Conservation (phyloP, 1,140 invertebrate genomes). For the Pogonus chalceus region DNA sequence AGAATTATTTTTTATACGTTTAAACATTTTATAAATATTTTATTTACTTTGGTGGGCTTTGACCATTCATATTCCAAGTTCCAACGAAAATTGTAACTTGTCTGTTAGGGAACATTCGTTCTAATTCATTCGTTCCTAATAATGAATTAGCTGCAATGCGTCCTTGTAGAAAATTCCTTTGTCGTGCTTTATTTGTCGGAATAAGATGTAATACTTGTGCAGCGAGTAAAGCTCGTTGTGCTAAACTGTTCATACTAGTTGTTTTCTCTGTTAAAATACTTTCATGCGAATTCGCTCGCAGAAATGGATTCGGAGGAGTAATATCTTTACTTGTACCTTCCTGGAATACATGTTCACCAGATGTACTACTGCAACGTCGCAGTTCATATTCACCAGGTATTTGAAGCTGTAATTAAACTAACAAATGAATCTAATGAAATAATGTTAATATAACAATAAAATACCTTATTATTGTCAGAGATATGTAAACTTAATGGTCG, state of each 20-base stretch:
- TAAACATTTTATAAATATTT: not conserved
- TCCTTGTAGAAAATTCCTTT: constrained; percentile 72
- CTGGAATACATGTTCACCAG: not conserved
- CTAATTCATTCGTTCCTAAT: constrained; percentile 70
- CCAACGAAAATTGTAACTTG: constrained; percentile 81
- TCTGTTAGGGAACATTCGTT: constrained; percentile 74
- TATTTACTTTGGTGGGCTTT: constrained; percentile 56
- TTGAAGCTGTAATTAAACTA: not conserved
- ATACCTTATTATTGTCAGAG: not conserved
- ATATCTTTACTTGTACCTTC: not conserved
- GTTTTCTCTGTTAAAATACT: not conserved
- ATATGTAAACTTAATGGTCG: constrained; percentile 3
- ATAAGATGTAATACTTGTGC: constrained; percentile 70
- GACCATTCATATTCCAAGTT: constrained; percentile 95
- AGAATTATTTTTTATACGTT: not conserved
- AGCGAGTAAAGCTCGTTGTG: constrained; percentile 59
- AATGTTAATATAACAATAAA: not conserved
- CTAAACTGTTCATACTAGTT: constrained; percentile 56
- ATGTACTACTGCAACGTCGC: not conserved
- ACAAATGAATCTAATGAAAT: not conserved
- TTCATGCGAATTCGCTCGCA: not conserved
- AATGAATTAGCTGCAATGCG: constrained; percentile 67
- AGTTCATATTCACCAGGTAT: not conserved
- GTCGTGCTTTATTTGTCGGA: constrained; percentile 64
- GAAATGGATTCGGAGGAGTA: not conserved